phyloP scores from a whole-genome alignment of 2,888 invertebrate genomes.

The Chamaedrilus cognettii region DNA sequence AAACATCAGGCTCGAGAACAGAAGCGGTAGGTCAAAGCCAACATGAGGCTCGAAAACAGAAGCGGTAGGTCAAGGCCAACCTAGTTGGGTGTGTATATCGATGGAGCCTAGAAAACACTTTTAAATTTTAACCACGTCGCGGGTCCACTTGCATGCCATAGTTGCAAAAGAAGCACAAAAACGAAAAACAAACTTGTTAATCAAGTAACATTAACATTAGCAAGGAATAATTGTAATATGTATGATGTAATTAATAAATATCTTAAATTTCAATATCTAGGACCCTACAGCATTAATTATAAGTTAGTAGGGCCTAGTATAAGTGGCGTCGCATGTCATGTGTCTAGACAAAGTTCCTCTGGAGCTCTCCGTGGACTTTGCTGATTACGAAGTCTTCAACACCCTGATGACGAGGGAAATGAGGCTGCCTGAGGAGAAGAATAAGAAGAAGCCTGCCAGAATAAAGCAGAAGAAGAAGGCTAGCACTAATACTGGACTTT shows the following conservation, averaged over 20 bases:
- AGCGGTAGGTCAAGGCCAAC: conserved; percentile 57
- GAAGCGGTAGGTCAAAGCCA: conserved; percentile 57
- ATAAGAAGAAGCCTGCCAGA: conserved; percentile 3
- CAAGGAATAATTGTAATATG: no score
- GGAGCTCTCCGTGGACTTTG: conserved; percentile 22
- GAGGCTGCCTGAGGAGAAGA: conserved; percentile 15
- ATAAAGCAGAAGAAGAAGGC: conserved; percentile 12
- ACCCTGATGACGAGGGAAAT: conserved; percentile 3
- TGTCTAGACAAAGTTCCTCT: background rate
- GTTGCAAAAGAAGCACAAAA: no score
- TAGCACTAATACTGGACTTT: no score
- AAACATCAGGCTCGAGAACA: conserved; percentile 55
- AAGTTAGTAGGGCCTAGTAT: no score
- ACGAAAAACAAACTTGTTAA: no score
- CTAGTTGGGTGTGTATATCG: background rate
- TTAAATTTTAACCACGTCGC: background rate
- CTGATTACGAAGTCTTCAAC: conserved; percentile 19
- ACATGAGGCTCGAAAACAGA: conserved; percentile 55
- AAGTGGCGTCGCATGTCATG: no score
- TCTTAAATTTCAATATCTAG: no score
- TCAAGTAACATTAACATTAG: no score
- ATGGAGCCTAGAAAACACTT: background rate
- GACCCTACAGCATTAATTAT: no score
- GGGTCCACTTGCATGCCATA: background rate
- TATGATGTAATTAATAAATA: no score